Conservation (phyloP, 2,888 invertebrate genomes). For the Matsumyia berberina region DNA sequence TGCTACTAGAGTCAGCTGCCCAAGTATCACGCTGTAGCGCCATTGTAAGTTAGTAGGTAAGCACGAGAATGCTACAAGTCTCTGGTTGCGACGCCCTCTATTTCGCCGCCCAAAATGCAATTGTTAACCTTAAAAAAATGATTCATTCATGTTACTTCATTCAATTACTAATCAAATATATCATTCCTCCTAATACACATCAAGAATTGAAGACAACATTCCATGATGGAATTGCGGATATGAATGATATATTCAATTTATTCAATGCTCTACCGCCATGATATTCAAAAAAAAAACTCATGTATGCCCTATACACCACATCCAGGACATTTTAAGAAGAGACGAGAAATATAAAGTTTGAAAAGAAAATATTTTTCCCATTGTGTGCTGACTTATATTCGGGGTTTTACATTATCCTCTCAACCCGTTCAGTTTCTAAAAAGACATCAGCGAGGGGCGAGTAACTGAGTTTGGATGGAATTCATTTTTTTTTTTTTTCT, state of each 20-base stretch:
- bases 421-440: neutral
- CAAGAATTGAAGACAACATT: conserved; percentile 39
- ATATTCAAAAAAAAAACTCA: neutral
- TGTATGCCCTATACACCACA: conserved; percentile 9
- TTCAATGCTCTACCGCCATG: conserved; percentile 25
- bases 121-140: neutral
- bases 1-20: too few species aligned
- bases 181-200: conserved; percentile 23
- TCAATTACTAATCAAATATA: conserved; percentile 43
- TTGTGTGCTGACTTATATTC: conserved; percentile 23
- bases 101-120: neutral
- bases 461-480: neutral
- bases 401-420: conserved; percentile 12
- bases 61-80: too few species aligned
- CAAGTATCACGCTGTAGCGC: too few species aligned
- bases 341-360: conserved; percentile 2
- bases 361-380: conserved; percentile 15
- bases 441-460: neutral
- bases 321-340: neutral
- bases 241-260: conserved; percentile 39
- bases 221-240: conserved; percentile 12
- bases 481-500: conserved; percentile 8
- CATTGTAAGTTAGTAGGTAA: too few species aligned
- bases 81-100: neutral
- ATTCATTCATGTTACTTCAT: conserved; percentile 33